Evolutionary conservation across 2,888 invertebrate species (phyloP).

Genomic region (Dione juno): DNA sequence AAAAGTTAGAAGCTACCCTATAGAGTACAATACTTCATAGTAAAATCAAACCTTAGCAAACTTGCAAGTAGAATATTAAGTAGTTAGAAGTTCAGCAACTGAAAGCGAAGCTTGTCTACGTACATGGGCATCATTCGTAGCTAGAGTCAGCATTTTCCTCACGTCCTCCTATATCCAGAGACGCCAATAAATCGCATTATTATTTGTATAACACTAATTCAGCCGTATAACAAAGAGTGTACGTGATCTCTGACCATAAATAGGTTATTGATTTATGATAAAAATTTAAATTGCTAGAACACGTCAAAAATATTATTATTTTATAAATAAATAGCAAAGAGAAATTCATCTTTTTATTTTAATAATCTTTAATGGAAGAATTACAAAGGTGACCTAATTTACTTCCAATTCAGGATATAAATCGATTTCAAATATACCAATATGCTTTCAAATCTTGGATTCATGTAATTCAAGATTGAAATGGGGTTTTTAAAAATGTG

Average conservation of each 20-base stretch:
- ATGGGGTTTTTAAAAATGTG: conserved; percentile 32
- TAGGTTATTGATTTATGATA: background rate
- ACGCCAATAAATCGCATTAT: conserved; percentile 41
- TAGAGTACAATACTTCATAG: background rate
- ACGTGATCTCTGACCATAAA: conserved; percentile 27
- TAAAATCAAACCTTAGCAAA: conserved; percentile 28
- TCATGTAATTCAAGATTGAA: conserved; percentile 34
- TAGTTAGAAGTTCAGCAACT: conserved; percentile 33
- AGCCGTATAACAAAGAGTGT: conserved; percentile 26
- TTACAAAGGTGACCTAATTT: no score
- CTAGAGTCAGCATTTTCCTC: conserved; percentile 37
- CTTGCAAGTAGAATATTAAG: conserved; percentile 35
- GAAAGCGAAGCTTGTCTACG: conserved; percentile 38
- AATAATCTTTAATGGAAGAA: no score
- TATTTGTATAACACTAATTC: conserved; percentile 37
- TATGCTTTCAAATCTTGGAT: conserved; percentile 22
- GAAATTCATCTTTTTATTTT: no score
- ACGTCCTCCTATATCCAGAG: conserved; percentile 37
- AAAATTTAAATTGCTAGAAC: background rate
- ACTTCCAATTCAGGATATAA: background rate
- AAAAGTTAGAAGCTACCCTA: background rate
- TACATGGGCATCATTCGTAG: conserved; percentile 29
- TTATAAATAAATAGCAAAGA: no score
- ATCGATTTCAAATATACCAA: conserved; percentile 5
- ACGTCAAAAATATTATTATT: no score